These are phyloP conservation scores for Chymomyza amoena DNA, from an alignment of 2,888 invertebrate genomes.

Conservation along the genomic window DNA sequence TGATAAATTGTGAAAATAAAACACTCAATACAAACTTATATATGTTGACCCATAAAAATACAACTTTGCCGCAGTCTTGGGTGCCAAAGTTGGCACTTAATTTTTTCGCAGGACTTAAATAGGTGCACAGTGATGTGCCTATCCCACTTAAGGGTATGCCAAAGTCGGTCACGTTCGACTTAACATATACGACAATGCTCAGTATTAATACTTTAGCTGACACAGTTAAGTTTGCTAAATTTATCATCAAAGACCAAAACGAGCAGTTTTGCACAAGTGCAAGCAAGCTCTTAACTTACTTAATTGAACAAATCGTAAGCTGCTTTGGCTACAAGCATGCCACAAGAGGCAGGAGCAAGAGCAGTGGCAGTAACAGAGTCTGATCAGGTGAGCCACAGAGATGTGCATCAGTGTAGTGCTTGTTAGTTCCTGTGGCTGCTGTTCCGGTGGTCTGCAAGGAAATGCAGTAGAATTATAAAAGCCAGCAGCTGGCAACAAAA, in stretches of 20 bases:
- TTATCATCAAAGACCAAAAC: neutral
- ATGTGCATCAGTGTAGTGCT: constrained; percentile 28
- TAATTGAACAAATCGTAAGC: neutral
- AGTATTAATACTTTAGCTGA: neutral
- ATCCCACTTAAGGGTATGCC: too few species aligned
- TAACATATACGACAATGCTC: neutral
- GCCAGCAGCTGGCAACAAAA: neutral
- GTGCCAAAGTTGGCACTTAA: too few species aligned
- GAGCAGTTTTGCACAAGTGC: neutral
- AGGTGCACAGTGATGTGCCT: neutral
- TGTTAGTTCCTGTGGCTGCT: neutral
- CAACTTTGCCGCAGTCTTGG: too few species aligned
- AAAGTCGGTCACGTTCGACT: too few species aligned
- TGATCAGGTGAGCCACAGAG: neutral
- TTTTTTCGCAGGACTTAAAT: too few species aligned
- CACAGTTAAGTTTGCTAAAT: neutral
- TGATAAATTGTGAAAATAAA: too few species aligned
- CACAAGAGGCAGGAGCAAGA: neutral
- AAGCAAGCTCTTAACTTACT: neutral
- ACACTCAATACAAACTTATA: too few species aligned
- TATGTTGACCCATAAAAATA: too few species aligned
- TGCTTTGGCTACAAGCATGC: neutral
- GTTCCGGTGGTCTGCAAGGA: constrained; percentile 50
- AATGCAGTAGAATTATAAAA: constrained; percentile 53
- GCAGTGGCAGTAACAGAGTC: neutral